Conservation (phyloP, 2,888 invertebrate genomes). For the Rhynchonema sp. region DNA sequence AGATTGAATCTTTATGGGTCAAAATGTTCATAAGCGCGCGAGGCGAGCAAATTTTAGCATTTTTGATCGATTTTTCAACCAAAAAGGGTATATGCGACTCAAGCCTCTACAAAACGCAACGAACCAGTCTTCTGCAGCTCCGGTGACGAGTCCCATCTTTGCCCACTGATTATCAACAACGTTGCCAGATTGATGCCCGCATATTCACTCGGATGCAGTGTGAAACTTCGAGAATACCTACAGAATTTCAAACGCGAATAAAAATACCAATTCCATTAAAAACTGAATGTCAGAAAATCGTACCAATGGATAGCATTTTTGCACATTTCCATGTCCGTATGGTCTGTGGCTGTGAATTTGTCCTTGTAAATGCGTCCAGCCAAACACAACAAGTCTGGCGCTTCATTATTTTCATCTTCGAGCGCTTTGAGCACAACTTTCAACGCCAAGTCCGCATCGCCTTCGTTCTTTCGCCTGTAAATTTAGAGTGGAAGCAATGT, state of each 20-base stretch:
- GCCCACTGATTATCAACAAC: slow-evolving; percentile 79
- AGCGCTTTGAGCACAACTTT: slow-evolving; percentile 64
- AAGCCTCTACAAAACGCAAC: no score
- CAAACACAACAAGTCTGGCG: slow-evolving; percentile 82
- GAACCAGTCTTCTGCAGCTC: slow-evolving; percentile 42
- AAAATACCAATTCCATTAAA: no score
- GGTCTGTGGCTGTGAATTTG: slow-evolving; percentile 86
- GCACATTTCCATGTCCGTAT: slow-evolving; percentile 60
- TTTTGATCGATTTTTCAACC: no score
- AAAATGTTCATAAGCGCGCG: no score
- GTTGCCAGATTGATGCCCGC: slow-evolving; percentile 97
- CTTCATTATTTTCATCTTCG: slow-evolving; percentile 74
- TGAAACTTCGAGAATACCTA: slow-evolving; percentile 46
- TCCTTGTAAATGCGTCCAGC: slow-evolving; percentile 79
- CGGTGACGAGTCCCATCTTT: slow-evolving; percentile 52
- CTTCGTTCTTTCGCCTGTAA: slow-evolving; percentile 63
- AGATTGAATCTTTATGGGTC: no score
- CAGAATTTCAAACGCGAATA: no score
- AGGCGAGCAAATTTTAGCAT: no score
- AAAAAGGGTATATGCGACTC: no score
- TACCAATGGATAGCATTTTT: slow-evolving; percentile 80
- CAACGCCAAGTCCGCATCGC: slow-evolving; percentile 80
- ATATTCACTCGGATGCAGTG: slow-evolving; percentile 94
- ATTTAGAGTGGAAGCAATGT: no score
- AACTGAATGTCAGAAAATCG: no score